These are phyloP conservation scores for Eulemur rufifrons DNA, from an alignment of 2,113 vertebrate species.

Conservation along the genomic window DNA sequence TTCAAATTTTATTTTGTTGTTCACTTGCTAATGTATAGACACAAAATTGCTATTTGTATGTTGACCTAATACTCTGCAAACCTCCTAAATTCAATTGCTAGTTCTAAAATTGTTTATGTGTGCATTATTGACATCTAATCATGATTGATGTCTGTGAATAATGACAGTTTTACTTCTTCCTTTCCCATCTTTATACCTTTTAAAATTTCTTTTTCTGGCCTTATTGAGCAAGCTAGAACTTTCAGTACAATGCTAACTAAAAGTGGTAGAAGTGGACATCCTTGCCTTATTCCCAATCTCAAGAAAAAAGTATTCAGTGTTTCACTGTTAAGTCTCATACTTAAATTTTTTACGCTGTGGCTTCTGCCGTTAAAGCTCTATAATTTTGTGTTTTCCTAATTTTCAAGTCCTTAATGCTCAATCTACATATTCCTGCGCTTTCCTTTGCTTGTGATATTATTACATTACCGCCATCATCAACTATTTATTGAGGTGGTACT, in stretches of 20 bases:
- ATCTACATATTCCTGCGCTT: rapidly evolving
- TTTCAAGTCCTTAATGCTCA: neutral
- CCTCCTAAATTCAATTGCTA: neutral
- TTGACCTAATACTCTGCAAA: neutral
- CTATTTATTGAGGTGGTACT: neutral
- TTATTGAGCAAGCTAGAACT: neutral
- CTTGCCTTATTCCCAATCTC: neutral
- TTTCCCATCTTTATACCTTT: neutral
- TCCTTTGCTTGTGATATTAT: neutral
- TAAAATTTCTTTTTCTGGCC: neutral
- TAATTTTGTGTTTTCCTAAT: neutral
- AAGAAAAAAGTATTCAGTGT: neutral
- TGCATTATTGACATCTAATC: neutral
- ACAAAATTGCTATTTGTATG: neutral
- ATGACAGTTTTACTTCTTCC: neutral
- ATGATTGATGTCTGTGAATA: neutral
- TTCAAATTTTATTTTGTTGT: neutral
- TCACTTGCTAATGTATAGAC: neutral
- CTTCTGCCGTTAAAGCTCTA: neutral
- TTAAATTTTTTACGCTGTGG: neutral
- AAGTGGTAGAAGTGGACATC: neutral
- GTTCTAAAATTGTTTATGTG: neutral
- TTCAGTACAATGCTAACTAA: neutral
- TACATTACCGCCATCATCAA: neutral
- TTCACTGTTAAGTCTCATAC: neutral